These are phyloP conservation scores for Pyrocephalus nanus DNA, from an alignment of 2,797 vertebrate genomes.

Conservation along the genomic window DNA sequence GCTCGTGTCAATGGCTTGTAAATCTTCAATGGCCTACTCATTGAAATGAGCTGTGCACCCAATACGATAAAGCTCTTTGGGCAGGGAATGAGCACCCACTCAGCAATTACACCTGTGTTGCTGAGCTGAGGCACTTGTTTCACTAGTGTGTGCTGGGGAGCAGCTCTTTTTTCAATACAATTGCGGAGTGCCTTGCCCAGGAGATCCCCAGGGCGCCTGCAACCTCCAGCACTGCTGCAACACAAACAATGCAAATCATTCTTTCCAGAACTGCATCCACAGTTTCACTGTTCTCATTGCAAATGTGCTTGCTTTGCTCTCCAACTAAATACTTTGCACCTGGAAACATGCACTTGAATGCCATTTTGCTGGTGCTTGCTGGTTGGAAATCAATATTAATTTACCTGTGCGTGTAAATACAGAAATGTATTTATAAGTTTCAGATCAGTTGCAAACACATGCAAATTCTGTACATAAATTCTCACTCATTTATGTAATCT, in stretches of 20 bases:
- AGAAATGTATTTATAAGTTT: constrained; percentile 65
- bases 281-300: constrained; percentile 20
- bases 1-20: constrained; percentile 4
- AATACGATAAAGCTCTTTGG: background rate
- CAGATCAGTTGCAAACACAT: constrained; percentile 70
- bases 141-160: background rate
- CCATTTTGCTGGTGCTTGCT: constrained; percentile 34
- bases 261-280: constrained; percentile 4
- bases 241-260: background rate
- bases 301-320: constrained; percentile 49
- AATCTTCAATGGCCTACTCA: background rate
- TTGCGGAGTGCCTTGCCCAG: background rate
- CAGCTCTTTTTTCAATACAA: background rate
- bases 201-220: background rate
- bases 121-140: background rate
- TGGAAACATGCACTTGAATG: constrained; percentile 59
- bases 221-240: background rate
- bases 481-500: constrained; percentile 68
- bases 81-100: background rate
- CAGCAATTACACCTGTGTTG: background rate
- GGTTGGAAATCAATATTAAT: constrained; percentile 64
- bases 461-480: constrained; percentile 70
- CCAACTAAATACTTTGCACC: constrained; percentile 37
- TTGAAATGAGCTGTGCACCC: background rate
- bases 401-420: constrained; percentile 61